Base-by-base conservation (phyloP, 2,888 invertebrate genomes). In the Pantelozetes paolii region DNA sequence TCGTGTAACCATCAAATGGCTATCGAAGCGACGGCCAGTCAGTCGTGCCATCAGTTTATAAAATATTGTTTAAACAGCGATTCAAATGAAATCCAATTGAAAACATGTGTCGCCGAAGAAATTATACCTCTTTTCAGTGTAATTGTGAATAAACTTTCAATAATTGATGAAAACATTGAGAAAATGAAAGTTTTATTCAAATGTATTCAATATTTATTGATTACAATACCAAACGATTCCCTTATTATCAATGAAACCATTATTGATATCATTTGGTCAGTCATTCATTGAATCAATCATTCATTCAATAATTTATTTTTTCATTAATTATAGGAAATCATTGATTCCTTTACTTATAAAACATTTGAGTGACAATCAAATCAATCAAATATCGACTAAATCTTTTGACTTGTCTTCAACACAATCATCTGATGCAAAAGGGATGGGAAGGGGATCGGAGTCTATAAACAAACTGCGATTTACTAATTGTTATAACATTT, bases 11-110 rank as follows among this genome's bases (percentile, higher is more conserved):
- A 67, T 67, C 40, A 40, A 40, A 40, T 67, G 36, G 70, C 70
- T 8, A 74, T 74, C 70, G 45, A 74, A 26, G 13, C 69, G 36
- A 74, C 74, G 9, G 74, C 54, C 50, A 59, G 74, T 40, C 74
- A 74, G 40, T 50, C 54, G 18, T 74, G 74, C 20, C 74, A 74
- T 59, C 59, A 74, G 18, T 74, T 70, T 20, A 30, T 59, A 9
- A 74, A 74, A 74, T 40, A 74, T 28, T 40, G 50, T 32, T 13
- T 74, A 18, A 54, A 28, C 32, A 67, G 28, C 28, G 64, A 67
- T 20, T 8, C 28, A 1, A 57, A 13, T 57, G 23, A 23, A 23
- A 20, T 18, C n/a, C 28, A 36, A 13, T 32, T 6, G 6, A n/a
- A 62, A 1, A 1, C 8, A 6, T 30, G n/a, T 32, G 67, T 67